phyloP scores from a whole-genome alignment of 1,140 invertebrate species.

The Drosophila novamexicana region DNA sequence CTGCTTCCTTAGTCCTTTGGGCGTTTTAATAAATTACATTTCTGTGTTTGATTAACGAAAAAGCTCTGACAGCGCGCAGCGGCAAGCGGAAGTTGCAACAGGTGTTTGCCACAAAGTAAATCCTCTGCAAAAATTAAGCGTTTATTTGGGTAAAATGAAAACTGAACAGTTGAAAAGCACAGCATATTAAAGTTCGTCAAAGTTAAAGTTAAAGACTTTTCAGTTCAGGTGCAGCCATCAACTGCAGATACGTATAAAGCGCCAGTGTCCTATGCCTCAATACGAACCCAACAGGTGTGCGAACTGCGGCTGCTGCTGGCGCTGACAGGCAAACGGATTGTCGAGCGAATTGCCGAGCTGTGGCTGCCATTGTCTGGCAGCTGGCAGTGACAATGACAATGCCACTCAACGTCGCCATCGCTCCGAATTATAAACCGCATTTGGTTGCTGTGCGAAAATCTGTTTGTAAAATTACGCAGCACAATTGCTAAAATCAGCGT shows the following conservation, averaged over 20 bases:
- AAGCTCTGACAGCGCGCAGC: constrained; percentile 9
- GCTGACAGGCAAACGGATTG: constrained; percentile 52
- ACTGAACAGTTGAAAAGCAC: not conserved
- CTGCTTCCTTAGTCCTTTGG: constrained; percentile 40
- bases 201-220: constrained; percentile 9
- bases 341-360: constrained; percentile 20
- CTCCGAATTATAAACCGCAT: constrained; percentile 49
- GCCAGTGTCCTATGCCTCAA: not conserved
- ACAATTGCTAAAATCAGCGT: constrained; percentile 33
- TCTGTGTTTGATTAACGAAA: constrained; percentile 60
- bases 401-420: constrained; percentile 50
- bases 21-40: constrained; percentile 68
- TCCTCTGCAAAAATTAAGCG: constrained; percentile 4
- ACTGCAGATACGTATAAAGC: constrained; percentile 20
- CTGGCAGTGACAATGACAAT: constrained; percentile 61
- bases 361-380: constrained; percentile 26
- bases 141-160: constrained; percentile 14
- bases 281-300: constrained; percentile 43
- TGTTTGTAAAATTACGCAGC: constrained; percentile 62
- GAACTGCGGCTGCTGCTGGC: constrained; percentile 37
- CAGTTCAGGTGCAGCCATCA: constrained; percentile 16
- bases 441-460: constrained; percentile 28
- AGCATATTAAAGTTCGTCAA: not conserved
- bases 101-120: constrained; percentile 34
- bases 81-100: constrained; percentile 51